Percentiles rank a stretch among this genome's conserved stretches.
These are phyloP conservation scores for Beroe forskalii DNA, from an alignment of 37 sponge, comb jelly and placozoan genomes.

Conservation along the genomic window DNA sequence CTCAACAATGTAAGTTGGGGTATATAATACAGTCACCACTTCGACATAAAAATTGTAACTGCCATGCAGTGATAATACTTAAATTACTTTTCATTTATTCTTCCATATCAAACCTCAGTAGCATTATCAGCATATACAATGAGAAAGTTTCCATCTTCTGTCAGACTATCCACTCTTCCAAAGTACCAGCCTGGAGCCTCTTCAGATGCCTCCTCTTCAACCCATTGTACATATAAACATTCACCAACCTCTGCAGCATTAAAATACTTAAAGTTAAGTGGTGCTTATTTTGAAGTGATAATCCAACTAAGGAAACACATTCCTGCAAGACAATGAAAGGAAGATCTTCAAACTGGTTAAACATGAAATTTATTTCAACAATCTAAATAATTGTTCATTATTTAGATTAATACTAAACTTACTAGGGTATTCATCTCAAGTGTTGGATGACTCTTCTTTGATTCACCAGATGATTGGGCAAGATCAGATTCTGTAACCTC, in stretches of 20 bases:
- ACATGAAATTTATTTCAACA: too few relatives aligned
- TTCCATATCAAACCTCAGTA: conserved; percentile 37
- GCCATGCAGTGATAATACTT: too few relatives aligned
- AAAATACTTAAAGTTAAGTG: too few relatives aligned
- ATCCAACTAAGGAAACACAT: neutral
- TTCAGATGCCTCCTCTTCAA: conserved; percentile 59
- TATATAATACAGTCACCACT: too few relatives aligned
- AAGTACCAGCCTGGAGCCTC: conserved; percentile 62
- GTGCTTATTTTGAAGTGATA: too few relatives aligned
- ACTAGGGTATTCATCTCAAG: conserved; percentile 38
- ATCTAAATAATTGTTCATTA: too few relatives aligned
- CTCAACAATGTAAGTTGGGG: too few relatives aligned
- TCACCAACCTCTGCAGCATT: conserved; percentile 19
- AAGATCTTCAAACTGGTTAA: too few relatives aligned
- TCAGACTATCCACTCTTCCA: conserved; percentile 48
- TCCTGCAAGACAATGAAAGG: neutral
- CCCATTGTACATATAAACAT: conserved; percentile 36
- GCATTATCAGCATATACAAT: conserved; percentile 36
- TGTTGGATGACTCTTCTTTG: neutral
- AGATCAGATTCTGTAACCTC: conserved; percentile 28
- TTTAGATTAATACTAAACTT: neutral
- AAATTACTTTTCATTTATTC: too few relatives aligned
- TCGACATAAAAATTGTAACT: too few relatives aligned
- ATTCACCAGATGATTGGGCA: neutral
- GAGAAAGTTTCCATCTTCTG: conserved; percentile 2